Evolutionary conservation across 2,113 vertebrate species (phyloP).

Genomic region (Lepus americanus): DNA sequence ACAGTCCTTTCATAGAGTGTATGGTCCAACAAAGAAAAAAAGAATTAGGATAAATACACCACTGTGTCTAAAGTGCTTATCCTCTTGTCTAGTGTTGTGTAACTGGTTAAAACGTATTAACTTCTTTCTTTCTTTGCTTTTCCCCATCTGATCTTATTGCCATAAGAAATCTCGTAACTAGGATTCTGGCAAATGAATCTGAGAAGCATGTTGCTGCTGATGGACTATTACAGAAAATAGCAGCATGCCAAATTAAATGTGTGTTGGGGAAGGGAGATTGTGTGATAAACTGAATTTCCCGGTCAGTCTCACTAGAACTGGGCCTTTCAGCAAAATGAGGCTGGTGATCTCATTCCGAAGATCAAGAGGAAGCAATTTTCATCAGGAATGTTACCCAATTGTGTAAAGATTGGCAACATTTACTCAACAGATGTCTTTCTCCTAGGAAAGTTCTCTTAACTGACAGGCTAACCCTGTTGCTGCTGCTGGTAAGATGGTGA

Average conservation of each 20-base stretch:
- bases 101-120: not conserved
- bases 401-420: constrained; percentile 62
- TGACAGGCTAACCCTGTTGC: constrained; percentile 41
- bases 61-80: constrained; percentile 3
- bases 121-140: constrained; percentile 45
- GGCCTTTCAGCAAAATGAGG: constrained; percentile 69
- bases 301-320: constrained; percentile 59
- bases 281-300: constrained; percentile 63
- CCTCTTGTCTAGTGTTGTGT: not conserved
- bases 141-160: constrained; percentile 14
- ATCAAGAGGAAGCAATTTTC: constrained; percentile 72
- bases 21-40: not conserved
- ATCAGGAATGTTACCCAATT: constrained; percentile 71
- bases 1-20: constrained; percentile 14
- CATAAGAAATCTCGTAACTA: constrained; percentile 6
- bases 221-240: constrained; percentile 63
- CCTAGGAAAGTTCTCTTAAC: constrained; percentile 50
- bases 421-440: constrained; percentile 72
- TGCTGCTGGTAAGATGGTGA: not conserved
- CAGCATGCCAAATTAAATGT: constrained; percentile 64
- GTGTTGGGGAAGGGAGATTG: constrained; percentile 62
- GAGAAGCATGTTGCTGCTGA: constrained; percentile 48
- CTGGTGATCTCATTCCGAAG: constrained; percentile 70
- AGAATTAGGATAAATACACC: constrained; percentile 12
- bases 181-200: constrained; percentile 55